Conservation (phyloP, 2,797 vertebrate species). For the Luscinia megarhynchos region DNA sequence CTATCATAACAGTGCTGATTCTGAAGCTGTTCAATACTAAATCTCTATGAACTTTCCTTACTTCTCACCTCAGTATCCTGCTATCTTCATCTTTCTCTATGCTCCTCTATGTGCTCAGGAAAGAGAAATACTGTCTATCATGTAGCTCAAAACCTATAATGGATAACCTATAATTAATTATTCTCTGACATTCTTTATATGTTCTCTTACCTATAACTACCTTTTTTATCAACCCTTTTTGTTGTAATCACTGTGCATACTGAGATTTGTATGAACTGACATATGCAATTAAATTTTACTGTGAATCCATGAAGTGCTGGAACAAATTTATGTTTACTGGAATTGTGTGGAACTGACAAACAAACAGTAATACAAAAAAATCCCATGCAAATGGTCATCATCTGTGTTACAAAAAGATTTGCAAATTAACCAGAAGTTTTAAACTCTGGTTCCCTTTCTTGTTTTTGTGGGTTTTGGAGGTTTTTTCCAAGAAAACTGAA, state of each 20-base stretch:
- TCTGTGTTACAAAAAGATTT: neutral
- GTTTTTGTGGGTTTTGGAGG: fast-evolving
- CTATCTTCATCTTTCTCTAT: neutral
- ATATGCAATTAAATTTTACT: neutral
- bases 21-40: neutral
- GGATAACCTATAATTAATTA: neutral
- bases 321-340: neutral
- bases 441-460: neutral
- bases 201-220: neutral
- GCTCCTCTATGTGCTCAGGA: neutral
- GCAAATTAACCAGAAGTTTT: neutral
- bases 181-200: neutral
- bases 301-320: neutral
- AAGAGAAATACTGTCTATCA: neutral
- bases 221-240: neutral
- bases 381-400: neutral
- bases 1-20: neutral
- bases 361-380: neutral
- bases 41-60: neutral
- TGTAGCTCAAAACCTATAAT: neutral
- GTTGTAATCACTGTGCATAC: neutral
- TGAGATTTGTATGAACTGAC: neutral
- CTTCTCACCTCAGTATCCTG: neutral
- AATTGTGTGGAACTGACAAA: neutral
- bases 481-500: neutral